phyloP scores from a whole-genome alignment of 2,113 vertebrate genomes.

The Polypterus senegalus region DNA sequence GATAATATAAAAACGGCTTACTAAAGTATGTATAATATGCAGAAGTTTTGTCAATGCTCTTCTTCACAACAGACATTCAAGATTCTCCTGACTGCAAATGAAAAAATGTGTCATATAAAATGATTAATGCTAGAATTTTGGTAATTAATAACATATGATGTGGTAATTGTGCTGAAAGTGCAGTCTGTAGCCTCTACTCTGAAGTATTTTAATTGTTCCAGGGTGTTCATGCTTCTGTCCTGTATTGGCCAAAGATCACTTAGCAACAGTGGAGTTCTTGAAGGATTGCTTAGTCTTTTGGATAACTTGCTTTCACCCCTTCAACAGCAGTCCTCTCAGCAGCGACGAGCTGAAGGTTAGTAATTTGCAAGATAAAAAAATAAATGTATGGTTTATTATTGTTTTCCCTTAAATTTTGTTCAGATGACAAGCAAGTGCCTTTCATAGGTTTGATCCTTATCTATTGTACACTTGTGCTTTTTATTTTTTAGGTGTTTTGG shows the following conservation, averaged over 20 bases:
- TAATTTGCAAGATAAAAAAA: conserved; percentile 2
- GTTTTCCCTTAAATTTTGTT: too few species aligned
- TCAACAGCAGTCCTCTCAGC: conserved; percentile 63
- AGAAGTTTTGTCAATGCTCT: too few species aligned
- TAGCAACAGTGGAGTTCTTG: conserved; percentile 91
- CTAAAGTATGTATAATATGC: not conserved
- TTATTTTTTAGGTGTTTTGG: conserved; percentile 64
- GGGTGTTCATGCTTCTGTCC: conserved; percentile 96
- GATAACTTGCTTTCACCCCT: conserved; percentile 84
- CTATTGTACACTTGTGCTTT: too few species aligned
- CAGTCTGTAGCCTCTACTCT: too few species aligned
- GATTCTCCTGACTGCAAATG: too few species aligned
- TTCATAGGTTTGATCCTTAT: too few species aligned
- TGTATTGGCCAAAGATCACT: conserved; percentile 96
- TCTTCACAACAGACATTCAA: too few species aligned
- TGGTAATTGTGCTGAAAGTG: not conserved
- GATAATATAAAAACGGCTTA: not conserved
- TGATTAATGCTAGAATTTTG: too few species aligned
- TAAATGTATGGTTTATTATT: not conserved
- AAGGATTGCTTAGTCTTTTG: conserved; percentile 89
- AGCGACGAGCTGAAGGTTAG: conserved; percentile 79
- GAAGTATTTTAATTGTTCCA: conserved; percentile 29
- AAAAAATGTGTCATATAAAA: too few species aligned
- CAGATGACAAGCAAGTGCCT: too few species aligned
- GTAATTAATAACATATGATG: too few species aligned